These are phyloP conservation scores for Enteromius thamalakanensis DNA, from an alignment of 2,797 vertebrate genomes.

Conservation along the genomic window DNA sequence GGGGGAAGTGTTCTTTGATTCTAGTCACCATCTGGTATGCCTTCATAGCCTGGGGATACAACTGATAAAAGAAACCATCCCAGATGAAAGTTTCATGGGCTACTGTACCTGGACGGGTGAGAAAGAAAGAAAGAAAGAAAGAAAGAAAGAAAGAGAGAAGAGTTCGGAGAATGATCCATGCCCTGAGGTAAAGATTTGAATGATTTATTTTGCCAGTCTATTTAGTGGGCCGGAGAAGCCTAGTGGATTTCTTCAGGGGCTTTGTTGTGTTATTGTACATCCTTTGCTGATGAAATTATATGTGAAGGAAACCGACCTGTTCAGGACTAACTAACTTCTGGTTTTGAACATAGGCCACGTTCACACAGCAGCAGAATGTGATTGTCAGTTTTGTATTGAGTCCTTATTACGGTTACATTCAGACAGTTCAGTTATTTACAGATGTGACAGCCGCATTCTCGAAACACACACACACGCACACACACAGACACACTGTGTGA, in stretches of 20 bases:
- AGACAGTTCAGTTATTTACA: no score
- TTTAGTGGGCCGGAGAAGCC: conserved; percentile 32
- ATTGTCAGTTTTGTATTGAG: no score
- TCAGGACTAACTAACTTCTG: background rate
- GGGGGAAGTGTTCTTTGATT: conserved; percentile 57
- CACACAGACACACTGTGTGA: no score
- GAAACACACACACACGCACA: no score
- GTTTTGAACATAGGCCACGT: background rate
- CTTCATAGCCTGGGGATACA: conserved; percentile 56
- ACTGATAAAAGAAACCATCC: conserved; percentile 60
- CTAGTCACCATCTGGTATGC: conserved; percentile 60
- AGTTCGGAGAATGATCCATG: conserved; percentile 57
- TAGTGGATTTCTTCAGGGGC: conserved; percentile 18
- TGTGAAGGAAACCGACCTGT: background rate
- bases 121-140: conserved; percentile 47
- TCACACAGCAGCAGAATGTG: no score
- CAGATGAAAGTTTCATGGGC: conserved; percentile 61
- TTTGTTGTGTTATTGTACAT: conserved; percentile 31
- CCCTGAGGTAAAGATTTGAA: conserved; percentile 61
- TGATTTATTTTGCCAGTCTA: conserved; percentile 55
- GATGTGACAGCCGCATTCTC: no score
- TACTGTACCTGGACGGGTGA: conserved; percentile 59
- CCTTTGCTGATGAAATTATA: conserved; percentile 34
- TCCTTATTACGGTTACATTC: no score
- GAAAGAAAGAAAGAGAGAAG: conserved; percentile 47